phyloP scores from a whole-genome alignment of 2,888 invertebrate genomes.

The Mythimna albipuncta region DNA sequence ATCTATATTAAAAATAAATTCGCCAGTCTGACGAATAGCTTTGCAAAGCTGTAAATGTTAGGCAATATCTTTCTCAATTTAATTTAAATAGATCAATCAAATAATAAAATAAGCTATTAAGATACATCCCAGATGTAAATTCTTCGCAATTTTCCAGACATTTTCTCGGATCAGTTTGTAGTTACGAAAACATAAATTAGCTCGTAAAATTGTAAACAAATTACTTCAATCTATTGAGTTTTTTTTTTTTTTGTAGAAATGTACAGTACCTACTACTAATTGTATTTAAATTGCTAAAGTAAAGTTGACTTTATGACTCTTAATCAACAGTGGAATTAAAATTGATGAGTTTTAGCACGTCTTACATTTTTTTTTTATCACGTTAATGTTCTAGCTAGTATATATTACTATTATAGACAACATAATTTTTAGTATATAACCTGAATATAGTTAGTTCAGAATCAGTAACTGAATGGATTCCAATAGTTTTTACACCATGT shows the following conservation, averaged over 20 bases:
- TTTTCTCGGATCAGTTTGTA: constrained; percentile 31
- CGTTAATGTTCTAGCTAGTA: neutral
- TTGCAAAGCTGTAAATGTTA: neutral
- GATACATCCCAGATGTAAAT: constrained; percentile 28
- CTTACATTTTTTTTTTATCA: neutral
- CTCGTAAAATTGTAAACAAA: constrained; percentile 32
- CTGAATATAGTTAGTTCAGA: too few relatives aligned
- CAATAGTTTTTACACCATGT: too few relatives aligned
- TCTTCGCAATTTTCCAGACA: constrained; percentile 20
- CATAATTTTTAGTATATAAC: too few relatives aligned
- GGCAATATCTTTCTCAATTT: neutral
- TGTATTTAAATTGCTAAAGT: neutral
- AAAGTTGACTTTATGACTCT: constrained; percentile 4
- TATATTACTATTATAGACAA: too few relatives aligned
- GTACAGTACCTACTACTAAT: neutral
- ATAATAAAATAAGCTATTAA: constrained; percentile 7
- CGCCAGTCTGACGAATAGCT: neutral
- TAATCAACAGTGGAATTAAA: neutral
- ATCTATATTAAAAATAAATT: neutral
- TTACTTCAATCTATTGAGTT: neutral
- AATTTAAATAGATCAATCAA: constrained; percentile 2
- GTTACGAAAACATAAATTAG: constrained; percentile 41
- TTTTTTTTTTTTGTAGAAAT: constrained; percentile 11
- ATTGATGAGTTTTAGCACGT: neutral
- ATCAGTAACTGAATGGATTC: too few relatives aligned